Conservation (phyloP, 2,797 vertebrate species). For the Peromyscus eremicus region DNA sequence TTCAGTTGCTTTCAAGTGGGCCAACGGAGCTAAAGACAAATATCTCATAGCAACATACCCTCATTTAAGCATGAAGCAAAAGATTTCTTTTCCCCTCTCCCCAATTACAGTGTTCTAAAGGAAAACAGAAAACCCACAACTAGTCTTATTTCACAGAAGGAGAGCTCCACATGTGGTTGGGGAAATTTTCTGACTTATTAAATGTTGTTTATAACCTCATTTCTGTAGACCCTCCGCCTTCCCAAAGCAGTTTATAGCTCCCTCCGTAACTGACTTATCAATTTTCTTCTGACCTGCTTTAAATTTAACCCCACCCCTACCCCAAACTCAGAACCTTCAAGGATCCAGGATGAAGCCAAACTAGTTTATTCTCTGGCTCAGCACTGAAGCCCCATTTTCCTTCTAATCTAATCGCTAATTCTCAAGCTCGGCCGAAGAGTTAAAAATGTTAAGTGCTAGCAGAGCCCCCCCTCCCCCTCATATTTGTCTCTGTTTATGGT, state of each 20-base stretch:
- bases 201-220: conserved; percentile 80
- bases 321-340: conserved; percentile 51
- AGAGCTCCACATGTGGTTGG: conserved; percentile 77
- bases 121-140: not conserved
- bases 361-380: conserved; percentile 59
- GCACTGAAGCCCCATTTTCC: conserved; percentile 81
- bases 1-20: conserved; percentile 67
- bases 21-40: conserved; percentile 71
- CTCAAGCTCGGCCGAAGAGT: conserved; percentile 88
- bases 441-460: conserved; percentile 91
- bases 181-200: conserved; percentile 80
- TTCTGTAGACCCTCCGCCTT: conserved; percentile 70
- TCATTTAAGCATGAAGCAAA: conserved; percentile 80
- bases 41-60: conserved; percentile 77
- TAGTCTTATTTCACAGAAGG: conserved; percentile 67
- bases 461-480: conserved; percentile 88
- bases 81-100: conserved; percentile 77
- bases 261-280: conserved; percentile 70
- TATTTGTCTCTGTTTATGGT: conserved; percentile 92
- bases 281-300: conserved; percentile 75
- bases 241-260: conserved; percentile 79
- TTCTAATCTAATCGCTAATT: conserved; percentile 90
- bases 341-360: conserved; percentile 48
- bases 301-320: conserved; percentile 17
- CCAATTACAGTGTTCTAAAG: conserved; percentile 77